Evolutionary conservation across 2,888 invertebrate species (phyloP), one percentile per base, ranked within the genome.

Genomic region (Cheilosia vulpina): DNA sequence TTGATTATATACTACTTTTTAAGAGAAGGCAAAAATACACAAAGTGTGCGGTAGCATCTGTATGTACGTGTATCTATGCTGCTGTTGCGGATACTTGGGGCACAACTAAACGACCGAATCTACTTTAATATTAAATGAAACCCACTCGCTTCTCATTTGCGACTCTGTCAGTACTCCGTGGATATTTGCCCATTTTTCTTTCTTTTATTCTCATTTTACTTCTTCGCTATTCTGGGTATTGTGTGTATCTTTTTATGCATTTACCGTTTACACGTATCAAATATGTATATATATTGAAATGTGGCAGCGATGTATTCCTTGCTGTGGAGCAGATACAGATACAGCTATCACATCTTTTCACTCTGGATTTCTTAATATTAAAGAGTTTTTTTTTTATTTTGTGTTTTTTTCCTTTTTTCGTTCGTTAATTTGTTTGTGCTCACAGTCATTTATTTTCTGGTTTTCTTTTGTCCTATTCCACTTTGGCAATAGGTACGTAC

Each of bases 41-140:
- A 69, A 71, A 79, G 65, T 69, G 75, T 66, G 65, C 55, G 71
- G 55, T 71, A 31, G 27, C 76, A 69, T 77, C 57, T 63, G 63
- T 27, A 21, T 60, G 17, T 71, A 63, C 47, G n/a, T 58, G 31
- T 69, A 57, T 75, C 69, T 77, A 81, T 68, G 77, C 66, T 38
- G 58, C 62, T 65, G 63, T 57, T 76, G 85, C 76, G 85, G 77
- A 77, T 85, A 81, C 81, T 81, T 85, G 81, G 80, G 72, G 63
- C 66, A 45, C 63, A 68, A 81, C 85, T 81, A 85, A 85, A 81
- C 85, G 76, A 72, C 76, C 77, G 57, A 85, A 85, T 81, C 85
- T 72, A 81, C 85, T 85, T 85, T 80, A 85, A 85, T 85, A 81
- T 81, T 77, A 81, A 85, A 85, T 72, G 81, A 73, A 81, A 77